Base-by-base conservation (phyloP, 2,888 invertebrate genomes). In the Apocheima hispidaria region DNA sequence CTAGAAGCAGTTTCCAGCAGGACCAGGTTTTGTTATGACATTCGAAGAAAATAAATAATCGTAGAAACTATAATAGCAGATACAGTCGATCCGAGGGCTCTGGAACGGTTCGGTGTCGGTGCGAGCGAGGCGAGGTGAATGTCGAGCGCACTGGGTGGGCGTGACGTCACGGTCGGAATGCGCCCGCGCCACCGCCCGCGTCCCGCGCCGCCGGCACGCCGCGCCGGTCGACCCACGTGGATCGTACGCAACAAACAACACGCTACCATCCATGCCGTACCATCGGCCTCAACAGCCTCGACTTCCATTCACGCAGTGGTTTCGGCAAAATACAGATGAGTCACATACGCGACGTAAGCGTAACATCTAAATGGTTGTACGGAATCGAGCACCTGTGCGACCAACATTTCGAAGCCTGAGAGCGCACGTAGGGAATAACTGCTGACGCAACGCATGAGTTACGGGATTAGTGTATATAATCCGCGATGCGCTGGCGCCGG, bases 141-240 rank as follows among this genome's bases (percentile, higher is more conserved):
- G 89, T 86, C 87, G 86, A 77, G 82, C 90, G 86, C 86, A 72
- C 85, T 92, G 92, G 92, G 92, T 92, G 92, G 92, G 82, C 92
- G 86, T 92, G 92, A 92, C 92, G 92, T 92, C 92, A 92, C 88
- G 84, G 81, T 73, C 87, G 90, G 92, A 92, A 92, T 92, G 92
- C 85, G 90, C 85, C 86, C 82, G 85, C 86, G 82, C 83, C 78
- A 72, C 84, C 75, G 75, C 68, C 73, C 70, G 72, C 62, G 56
- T 60, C 67, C 70, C 65, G 63, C 73, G 61, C 70, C 60, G 30
- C 49, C 28, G n/a, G n/a, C n/a, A n/a, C 44, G 20, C 48, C 35
- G 7, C 52, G 56, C 63, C 70, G 66, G 73, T 54, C 81, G 74
- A 68, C 82, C 84, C 84, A 88, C 91, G 89, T 90, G 89, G 83